A percentile compares a stretch with the other conserved stretches of the same genome.
phyloP scores from a whole-genome alignment of 2,113 vertebrate species.

The Ancistrus triradiatus region DNA sequence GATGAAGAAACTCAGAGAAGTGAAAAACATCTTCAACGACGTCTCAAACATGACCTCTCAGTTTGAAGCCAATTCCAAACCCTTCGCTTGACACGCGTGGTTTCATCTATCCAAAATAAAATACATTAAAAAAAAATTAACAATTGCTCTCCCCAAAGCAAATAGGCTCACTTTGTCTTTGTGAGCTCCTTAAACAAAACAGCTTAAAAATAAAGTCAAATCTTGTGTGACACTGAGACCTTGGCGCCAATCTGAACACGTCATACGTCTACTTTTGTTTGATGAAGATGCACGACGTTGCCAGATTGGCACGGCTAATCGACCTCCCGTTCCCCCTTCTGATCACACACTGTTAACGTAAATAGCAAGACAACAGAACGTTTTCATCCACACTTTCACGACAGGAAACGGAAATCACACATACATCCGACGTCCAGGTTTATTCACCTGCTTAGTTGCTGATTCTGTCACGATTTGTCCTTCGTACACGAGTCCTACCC shows the following conservation, averaged over 20 bases:
- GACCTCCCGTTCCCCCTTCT: constrained; percentile 36
- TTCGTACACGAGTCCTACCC: constrained; percentile 65
- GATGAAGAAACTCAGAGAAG: too few relatives aligned
- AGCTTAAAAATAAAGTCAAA: constrained; percentile 52
- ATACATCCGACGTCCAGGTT: constrained; percentile 54
- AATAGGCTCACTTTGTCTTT: constrained; percentile 1
- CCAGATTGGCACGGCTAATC: constrained; percentile 45
- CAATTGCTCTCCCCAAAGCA: too few relatives aligned
- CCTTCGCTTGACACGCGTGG: too few relatives aligned
- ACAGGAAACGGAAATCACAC: constrained; percentile 50
- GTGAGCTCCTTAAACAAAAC: constrained; percentile 42
- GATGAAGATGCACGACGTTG: constrained; percentile 57
- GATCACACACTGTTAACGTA: constrained; percentile 43
- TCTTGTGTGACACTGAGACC: neutral
- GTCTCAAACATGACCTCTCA: too few relatives aligned
- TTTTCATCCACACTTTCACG: constrained; percentile 56
- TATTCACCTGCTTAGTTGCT: neutral
- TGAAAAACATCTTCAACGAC: too few relatives aligned
- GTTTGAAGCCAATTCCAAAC: too few relatives aligned
- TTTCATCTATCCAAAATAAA: too few relatives aligned
- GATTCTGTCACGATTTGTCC: constrained; percentile 43
- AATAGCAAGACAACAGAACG: constrained; percentile 54
- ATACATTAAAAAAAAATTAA: too few relatives aligned
- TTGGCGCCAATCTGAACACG: constrained; percentile 43
- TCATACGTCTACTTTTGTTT: constrained; percentile 63